Base-by-base conservation (phyloP, 1,140 invertebrate species). In the Globodera rostochiensis region DNA sequence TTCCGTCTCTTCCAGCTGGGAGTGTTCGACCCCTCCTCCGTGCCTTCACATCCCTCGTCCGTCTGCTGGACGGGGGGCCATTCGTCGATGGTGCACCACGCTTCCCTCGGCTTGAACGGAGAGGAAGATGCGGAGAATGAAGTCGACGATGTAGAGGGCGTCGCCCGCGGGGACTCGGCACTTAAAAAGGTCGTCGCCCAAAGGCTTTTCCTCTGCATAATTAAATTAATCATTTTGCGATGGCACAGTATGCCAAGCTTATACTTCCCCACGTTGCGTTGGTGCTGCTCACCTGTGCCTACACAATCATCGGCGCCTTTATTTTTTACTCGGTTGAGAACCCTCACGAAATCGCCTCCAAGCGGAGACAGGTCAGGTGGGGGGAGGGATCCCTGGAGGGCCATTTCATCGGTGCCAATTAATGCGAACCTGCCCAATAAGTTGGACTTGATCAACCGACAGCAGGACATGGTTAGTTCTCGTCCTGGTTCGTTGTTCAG, bases 251-350 rank as follows among this genome's bases (percentile, higher is more conserved):
- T 75, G 88, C 88, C 11, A 89, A 89, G 81, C 78, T 89, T 21
- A 89, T 89, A n/a, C 83, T 89, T 9, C 88, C 89, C 45, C 88
- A 89, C 74, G 88, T 89, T 19, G 88, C 86, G 15, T 79, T 89
- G 8, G 88, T 89, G 15, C 66, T 90, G 47, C 75, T 89, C 15
- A 89, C 88, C 15, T 89, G 87, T 74, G 79, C 84, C 13, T 89
- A 89, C 81, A 89, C 88, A 6, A 57, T 90, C 47, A 80, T 89
- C 7, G 88, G 88, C 19, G 88, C 88, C 11, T 79, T 79, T 15
- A 81, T 89, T n/a, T 89, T 89, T 81, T 90, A 88, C 50, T 79
- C 74, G 36, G 80, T 89, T 45, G 88, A 89, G 57, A 80, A 85
- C 57, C 88, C 88, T 6, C 86, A 89, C 80, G 88, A 89, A 79